Evolutionary conservation across 2,113 vertebrate species (phyloP).

Genomic region (Rafetus swinhoei): DNA sequence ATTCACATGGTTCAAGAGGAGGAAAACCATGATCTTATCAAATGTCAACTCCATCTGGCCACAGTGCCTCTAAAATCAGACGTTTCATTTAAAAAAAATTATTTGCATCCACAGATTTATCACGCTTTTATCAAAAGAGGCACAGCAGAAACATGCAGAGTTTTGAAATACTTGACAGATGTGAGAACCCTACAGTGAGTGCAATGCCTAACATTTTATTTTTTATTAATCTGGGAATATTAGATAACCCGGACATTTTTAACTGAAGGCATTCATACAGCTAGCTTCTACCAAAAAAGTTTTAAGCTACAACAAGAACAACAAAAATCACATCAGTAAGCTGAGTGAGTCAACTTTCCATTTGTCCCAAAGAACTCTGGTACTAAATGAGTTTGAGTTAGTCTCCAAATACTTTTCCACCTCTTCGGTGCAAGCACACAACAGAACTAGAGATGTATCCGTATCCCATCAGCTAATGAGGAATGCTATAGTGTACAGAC

Average conservation of each 20-base stretch:
- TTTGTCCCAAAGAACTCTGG: background rate
- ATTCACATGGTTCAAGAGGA: background rate
- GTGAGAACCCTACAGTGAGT: background rate
- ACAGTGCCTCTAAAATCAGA: background rate
- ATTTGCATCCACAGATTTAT: background rate
- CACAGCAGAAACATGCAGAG: fast-evolving
- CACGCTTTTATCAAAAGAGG: background rate
- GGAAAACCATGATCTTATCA: background rate
- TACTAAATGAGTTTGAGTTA: background rate
- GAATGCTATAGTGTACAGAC: background rate
- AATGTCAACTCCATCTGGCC: background rate
- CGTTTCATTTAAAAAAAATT: background rate
- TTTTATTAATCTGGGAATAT: background rate
- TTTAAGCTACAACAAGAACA: fast-evolving
- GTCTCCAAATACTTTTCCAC: fast-evolving
- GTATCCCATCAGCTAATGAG: fast-evolving
- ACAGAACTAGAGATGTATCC: fast-evolving
- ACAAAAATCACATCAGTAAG: background rate
- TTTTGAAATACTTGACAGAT: background rate
- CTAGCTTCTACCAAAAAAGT: background rate
- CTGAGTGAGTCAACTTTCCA: background rate
- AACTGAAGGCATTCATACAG: background rate
- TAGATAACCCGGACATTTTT: background rate
- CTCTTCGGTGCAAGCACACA: background rate
- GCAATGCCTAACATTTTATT: background rate